Evolutionary conservation across 2,888 invertebrate genomes (phyloP).

Genomic region (Onchidella celtica): DNA sequence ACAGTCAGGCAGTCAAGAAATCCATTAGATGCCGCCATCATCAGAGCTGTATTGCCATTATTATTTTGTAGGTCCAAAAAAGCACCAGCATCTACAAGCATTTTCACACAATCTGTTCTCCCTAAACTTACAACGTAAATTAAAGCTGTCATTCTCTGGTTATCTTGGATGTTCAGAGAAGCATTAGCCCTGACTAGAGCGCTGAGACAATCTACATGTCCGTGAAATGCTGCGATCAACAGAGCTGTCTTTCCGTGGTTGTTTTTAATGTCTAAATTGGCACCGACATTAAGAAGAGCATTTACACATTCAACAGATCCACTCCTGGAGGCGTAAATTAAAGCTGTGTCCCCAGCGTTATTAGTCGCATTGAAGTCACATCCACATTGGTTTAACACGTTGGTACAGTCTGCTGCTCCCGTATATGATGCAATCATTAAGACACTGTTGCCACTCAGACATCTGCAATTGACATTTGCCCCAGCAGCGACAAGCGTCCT

Average conservation of each 20-base stretch:
- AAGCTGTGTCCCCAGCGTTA: slow-evolving; percentile 59
- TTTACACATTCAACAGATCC: background rate
- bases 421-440: background rate
- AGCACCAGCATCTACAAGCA: too few species aligned
- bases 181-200: too few species aligned
- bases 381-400: background rate
- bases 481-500: too few species aligned
- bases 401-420: background rate
- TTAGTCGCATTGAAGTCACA: background rate
- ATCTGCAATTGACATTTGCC: too few species aligned
- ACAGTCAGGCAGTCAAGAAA: background rate
- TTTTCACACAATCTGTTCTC: too few species aligned
- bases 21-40: background rate
- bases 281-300: background rate
- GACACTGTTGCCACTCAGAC: too few species aligned
- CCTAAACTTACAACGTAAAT: too few species aligned
- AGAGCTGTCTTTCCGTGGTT: too few species aligned
- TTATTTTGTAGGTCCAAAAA: background rate
- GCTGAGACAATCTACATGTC: too few species aligned
- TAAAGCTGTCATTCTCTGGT: too few species aligned
- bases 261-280: background rate
- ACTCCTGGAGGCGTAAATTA: slow-evolving; percentile 22
- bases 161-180: too few species aligned
- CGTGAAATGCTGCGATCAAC: too few species aligned
- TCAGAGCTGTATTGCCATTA: background rate